Evolutionary conservation across 2,888 invertebrate genomes (phyloP).

Genomic region (Clitarchus hookeri): DNA sequence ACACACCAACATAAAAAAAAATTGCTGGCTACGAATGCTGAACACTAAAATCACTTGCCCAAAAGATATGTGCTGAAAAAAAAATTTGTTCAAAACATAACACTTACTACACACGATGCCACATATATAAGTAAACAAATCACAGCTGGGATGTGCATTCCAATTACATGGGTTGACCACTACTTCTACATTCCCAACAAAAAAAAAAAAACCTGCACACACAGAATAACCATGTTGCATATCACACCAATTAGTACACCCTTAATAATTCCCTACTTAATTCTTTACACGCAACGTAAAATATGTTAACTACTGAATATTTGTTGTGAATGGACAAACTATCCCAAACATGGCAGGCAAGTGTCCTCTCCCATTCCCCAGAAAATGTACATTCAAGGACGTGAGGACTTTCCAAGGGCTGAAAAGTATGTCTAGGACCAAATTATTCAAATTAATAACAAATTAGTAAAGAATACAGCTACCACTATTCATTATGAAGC

Average conservation of each 20-base stretch:
- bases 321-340: too few species aligned
- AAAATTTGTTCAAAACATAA: not conserved
- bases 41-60: not conserved
- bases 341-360: too few species aligned
- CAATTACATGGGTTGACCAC: not conserved
- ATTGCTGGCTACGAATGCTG: not conserved
- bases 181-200: not conserved
- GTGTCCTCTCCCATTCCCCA: too few species aligned
- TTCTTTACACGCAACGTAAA: too few species aligned
- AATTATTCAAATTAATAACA: too few species aligned
- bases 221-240: not conserved
- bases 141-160: not conserved
- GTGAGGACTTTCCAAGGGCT: too few species aligned
- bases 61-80: not conserved
- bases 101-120: not conserved
- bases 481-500: too few species aligned
- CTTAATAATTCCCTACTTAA: too few species aligned
- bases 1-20: conserved; percentile 30
- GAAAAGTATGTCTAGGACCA: too few species aligned
- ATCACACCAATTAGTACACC: not conserved
- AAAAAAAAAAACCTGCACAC: not conserved
- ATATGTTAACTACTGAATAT: too few species aligned
- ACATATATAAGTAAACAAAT: conserved; percentile 6
- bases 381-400: too few species aligned
- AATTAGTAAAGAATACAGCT: too few species aligned